Percentiles rank a stretch among this genome's conserved stretches.
phyloP scores from a whole-genome alignment of 1,140 invertebrate species.

The Heliconius himera region DNA sequence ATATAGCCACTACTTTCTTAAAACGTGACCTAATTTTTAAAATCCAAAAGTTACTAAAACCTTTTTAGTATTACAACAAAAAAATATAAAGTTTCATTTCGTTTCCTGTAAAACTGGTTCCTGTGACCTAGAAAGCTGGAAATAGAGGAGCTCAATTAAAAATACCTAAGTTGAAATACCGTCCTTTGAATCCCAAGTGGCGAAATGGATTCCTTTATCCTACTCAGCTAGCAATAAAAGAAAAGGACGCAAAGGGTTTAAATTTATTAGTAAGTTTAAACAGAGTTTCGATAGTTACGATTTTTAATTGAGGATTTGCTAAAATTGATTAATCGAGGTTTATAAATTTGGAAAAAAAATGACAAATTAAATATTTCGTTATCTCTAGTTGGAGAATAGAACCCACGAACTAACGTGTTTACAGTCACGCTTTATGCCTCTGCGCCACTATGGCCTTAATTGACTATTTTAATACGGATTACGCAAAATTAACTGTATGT shows the following conservation, averaged over 20 bases:
- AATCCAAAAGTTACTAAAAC: neutral
- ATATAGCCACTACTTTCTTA: too few species aligned
- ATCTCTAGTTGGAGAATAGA: too few species aligned
- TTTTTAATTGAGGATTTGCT: neutral
- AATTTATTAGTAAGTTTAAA: neutral
- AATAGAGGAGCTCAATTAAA: conserved; percentile 12
- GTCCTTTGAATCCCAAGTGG: conserved; percentile 8
- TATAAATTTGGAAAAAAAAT: neutral
- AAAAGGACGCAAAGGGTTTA: neutral
- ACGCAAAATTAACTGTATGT: too few species aligned
- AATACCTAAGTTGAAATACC: conserved; percentile 8
- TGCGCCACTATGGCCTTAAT: neutral
- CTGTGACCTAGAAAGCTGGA: conserved; percentile 10
- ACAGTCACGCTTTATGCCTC: too few species aligned
- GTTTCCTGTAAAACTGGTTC: neutral
- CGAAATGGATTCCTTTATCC: conserved; percentile 8
- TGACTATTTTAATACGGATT: neutral
- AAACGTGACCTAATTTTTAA: neutral
- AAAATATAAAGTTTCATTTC: neutral
- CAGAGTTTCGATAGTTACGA: neutral
- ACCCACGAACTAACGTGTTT: too few species aligned
- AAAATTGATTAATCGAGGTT: neutral
- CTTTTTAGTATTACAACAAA: conserved; percentile 1
- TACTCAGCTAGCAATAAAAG: neutral
- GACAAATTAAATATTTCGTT: too few species aligned